phyloP scores from a whole-genome alignment of 2,888 invertebrate species.

The Heliconius ethilla region DNA sequence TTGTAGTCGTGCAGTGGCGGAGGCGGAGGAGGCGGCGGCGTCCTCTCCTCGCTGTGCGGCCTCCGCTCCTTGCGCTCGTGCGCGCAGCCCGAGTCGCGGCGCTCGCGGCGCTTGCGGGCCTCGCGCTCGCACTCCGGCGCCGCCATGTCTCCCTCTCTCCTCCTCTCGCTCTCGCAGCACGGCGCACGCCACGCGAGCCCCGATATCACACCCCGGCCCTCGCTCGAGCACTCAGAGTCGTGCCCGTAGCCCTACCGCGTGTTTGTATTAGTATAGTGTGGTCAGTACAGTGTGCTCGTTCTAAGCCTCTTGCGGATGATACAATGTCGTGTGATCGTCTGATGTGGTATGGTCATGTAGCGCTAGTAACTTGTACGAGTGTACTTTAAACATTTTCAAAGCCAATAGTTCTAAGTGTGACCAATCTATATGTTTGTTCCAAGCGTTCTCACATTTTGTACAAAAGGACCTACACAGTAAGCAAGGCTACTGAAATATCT shows the following conservation, averaged over 20 bases:
- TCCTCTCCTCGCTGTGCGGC: constrained; percentile 76
- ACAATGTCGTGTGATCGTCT: constrained; percentile 53
- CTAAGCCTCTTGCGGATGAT: constrained; percentile 59
- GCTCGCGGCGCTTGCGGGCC: constrained; percentile 84
- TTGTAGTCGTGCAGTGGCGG: constrained; percentile 75
- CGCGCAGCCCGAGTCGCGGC: constrained; percentile 80
- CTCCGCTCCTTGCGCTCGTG: constrained; percentile 77
- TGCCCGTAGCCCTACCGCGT: constrained; percentile 75
- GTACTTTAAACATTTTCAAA: constrained; percentile 39
- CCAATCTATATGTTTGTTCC: constrained; percentile 45
- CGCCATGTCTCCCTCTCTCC: constrained; percentile 69
- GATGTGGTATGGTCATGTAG: constrained; percentile 48
- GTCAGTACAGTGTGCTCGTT: not conserved
- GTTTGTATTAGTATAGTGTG: constrained; percentile 59
- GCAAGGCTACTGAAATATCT: constrained; percentile 50
- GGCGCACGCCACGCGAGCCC: constrained; percentile 78
- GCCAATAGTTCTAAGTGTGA: constrained; percentile 48
- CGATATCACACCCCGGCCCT: constrained; percentile 76
- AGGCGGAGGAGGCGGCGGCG: constrained; percentile 71
- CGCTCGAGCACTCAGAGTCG: constrained; percentile 75
- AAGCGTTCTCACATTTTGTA: constrained; percentile 51
- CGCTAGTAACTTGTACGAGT: constrained; percentile 43
- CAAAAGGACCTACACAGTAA: constrained; percentile 51
- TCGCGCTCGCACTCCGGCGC: constrained; percentile 81
- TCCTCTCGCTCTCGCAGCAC: constrained; percentile 71